Percentiles rank a stretch among this genome's conserved stretches.
Evolutionary conservation across 2,797 vertebrate species (phyloP).

Genomic region (Mallotus villosus): DNA sequence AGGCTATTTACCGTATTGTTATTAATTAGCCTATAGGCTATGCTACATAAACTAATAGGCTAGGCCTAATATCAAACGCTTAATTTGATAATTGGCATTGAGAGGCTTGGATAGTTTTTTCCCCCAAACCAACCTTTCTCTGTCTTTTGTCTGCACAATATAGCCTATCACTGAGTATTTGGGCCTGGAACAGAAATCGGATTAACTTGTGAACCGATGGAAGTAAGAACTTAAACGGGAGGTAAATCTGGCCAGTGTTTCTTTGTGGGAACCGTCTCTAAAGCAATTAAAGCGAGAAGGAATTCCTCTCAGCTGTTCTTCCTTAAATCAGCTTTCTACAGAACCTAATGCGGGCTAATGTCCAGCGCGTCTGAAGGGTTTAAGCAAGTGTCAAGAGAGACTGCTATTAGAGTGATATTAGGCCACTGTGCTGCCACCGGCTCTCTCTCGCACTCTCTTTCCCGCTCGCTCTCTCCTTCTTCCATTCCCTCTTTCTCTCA

Average conservation of each 20-base stretch:
- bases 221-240: constrained; percentile 94
- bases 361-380: constrained; percentile 83
- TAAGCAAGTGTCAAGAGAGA: constrained; percentile 71
- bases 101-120: constrained; percentile 17
- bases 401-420: constrained; percentile 56
- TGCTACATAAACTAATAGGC: neutral
- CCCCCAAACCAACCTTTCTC: constrained; percentile 19
- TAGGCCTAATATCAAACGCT: neutral
- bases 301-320: constrained; percentile 89
- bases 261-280: constrained; percentile 92
- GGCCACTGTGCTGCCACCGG: constrained; percentile 18
- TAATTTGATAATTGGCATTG: neutral
- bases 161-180: constrained; percentile 48
- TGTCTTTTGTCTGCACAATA: constrained; percentile 43
- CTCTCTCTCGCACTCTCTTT: neutral
- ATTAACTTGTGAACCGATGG: constrained; percentile 96
- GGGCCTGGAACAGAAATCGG: constrained; percentile 82
- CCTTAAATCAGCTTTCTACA: constrained; percentile 87
- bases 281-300: constrained; percentile 95
- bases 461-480: neutral
- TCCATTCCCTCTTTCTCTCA: neutral
- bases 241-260: constrained; percentile 90
- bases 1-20: too few relatives aligned
- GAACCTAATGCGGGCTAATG: constrained; percentile 83
- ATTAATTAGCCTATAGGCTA: too few relatives aligned